Percentiles rank a stretch among this genome's conserved stretches.
phyloP scores from a whole-genome alignment of 2,888 invertebrate species.

The Drosophila longiperda region DNA sequence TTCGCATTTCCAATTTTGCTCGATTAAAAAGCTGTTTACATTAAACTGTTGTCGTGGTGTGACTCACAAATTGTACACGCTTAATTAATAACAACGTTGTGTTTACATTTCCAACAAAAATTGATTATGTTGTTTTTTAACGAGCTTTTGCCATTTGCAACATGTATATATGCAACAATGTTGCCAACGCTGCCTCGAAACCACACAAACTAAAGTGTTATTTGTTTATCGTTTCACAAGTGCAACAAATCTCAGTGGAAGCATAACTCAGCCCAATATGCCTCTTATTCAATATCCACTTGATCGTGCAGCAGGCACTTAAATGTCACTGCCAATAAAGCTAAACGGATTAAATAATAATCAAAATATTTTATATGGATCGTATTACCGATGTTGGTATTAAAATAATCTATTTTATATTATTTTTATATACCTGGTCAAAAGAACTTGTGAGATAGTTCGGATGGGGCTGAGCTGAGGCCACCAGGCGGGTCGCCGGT shows the following conservation, averaged over 20 bases:
- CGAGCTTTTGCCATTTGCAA: slow-evolving; percentile 23
- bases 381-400: not conserved
- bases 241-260: slow-evolving; percentile 35
- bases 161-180: slow-evolving; percentile 42
- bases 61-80: slow-evolving; percentile 29
- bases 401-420: too few species aligned
- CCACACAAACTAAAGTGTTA: slow-evolving; percentile 21
- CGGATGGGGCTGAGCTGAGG: too few species aligned
- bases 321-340: slow-evolving; percentile 57
- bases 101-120: slow-evolving; percentile 40
- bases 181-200: slow-evolving; percentile 24
- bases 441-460: too few species aligned
- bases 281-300: slow-evolving; percentile 33
- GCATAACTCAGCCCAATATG: slow-evolving; percentile 16
- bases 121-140: slow-evolving; percentile 2
- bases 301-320: slow-evolving; percentile 29
- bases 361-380: not conserved
- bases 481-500: too few species aligned
- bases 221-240: slow-evolving; percentile 16
- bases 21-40: slow-evolving; percentile 48
- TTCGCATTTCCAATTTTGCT: slow-evolving; percentile 39
- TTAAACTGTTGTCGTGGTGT: slow-evolving; percentile 15
- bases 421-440: too few species aligned
- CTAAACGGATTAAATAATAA: slow-evolving; percentile 50
- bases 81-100: slow-evolving; percentile 37